A percentile compares a stretch with the other conserved stretches of the same genome.
Evolutionary conservation across 2,888 invertebrate species (phyloP).

Genomic region (Cinara cedri): DNA sequence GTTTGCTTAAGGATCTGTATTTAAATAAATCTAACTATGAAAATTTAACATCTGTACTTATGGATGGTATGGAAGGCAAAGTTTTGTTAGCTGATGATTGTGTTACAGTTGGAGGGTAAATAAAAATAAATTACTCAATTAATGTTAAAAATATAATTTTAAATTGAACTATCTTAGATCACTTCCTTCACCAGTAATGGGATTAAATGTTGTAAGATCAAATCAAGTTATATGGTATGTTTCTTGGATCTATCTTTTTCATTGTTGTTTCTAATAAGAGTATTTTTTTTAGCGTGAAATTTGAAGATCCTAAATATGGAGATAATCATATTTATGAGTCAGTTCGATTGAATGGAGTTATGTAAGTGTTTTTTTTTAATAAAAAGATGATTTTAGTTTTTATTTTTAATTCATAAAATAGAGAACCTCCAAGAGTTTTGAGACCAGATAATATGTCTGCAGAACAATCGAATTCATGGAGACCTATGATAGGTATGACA

Average conservation of each 20-base stretch:
- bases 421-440: constrained; percentile 76
- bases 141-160: constrained; percentile 44
- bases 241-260: constrained; percentile 19
- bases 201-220: constrained; percentile 63
- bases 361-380: constrained; percentile 61
- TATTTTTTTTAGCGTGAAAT: constrained; percentile 70
- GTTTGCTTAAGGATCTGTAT: constrained; percentile 75
- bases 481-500: constrained; percentile 79
- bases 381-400: constrained; percentile 1
- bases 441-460: constrained; percentile 76
- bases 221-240: constrained; percentile 65
- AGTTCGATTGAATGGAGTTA: constrained; percentile 66
- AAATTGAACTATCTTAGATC: constrained; percentile 64
- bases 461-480: constrained; percentile 74
- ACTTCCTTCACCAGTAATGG: constrained; percentile 66
- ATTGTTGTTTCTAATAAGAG: neutral
- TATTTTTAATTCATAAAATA: constrained; percentile 58
- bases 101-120: constrained; percentile 71
- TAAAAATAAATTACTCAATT: constrained; percentile 2
- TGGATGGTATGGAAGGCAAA: constrained; percentile 84
- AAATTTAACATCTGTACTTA: constrained; percentile 69
- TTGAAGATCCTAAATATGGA: constrained; percentile 78
- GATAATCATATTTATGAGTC: constrained; percentile 81
- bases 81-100: constrained; percentile 76
- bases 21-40: constrained; percentile 66